phyloP scores from a whole-genome alignment of 2,113 vertebrate species.

The Lethenteron camtschaticum region DNA sequence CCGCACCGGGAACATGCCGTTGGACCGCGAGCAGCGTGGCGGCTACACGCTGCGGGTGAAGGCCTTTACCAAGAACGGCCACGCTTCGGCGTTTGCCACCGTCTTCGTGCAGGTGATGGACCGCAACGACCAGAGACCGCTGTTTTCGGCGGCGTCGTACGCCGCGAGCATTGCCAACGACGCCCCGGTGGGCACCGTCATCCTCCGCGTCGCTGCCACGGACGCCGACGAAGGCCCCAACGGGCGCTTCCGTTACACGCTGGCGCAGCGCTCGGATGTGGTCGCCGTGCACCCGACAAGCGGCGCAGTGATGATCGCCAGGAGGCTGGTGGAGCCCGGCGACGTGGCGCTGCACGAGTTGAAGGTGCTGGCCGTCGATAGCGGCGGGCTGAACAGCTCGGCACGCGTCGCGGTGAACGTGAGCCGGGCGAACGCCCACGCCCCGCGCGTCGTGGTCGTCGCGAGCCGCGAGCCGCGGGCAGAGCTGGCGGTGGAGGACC shows the following conservation, averaged over 20 bases:
- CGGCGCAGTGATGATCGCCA: constrained; percentile 55
- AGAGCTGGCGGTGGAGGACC: constrained; percentile 58
- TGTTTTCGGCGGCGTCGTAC: constrained; percentile 89
- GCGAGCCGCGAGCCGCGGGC: constrained; percentile 35
- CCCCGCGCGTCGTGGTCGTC: constrained; percentile 48
- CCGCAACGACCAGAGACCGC: constrained; percentile 77
- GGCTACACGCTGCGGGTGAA: constrained; percentile 62
- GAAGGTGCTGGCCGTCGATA: constrained; percentile 79
- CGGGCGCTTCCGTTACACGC: constrained; percentile 92
- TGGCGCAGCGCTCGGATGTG: constrained; percentile 70
- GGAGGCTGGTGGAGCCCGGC: constrained; percentile 29
- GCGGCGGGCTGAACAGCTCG: constrained; percentile 86
- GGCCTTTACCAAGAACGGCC: constrained; percentile 50
- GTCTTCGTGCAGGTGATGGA: constrained; percentile 72
- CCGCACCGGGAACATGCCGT: constrained; percentile 89
- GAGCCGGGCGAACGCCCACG: constrained; percentile 63
- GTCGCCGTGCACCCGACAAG: constrained; percentile 91
- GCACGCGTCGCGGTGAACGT: constrained; percentile 56
- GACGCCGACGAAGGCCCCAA: constrained; percentile 95
- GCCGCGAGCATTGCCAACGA: constrained; percentile 74
- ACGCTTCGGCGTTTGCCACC: constrained; percentile 39
- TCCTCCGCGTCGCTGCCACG: constrained; percentile 69
- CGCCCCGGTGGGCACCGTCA: constrained; percentile 57
- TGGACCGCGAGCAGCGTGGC: constrained; percentile 85
- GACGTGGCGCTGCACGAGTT: constrained; percentile 54